phyloP scores from a whole-genome alignment of 2,888 invertebrate species.

The Drosophila imparisetae region DNA sequence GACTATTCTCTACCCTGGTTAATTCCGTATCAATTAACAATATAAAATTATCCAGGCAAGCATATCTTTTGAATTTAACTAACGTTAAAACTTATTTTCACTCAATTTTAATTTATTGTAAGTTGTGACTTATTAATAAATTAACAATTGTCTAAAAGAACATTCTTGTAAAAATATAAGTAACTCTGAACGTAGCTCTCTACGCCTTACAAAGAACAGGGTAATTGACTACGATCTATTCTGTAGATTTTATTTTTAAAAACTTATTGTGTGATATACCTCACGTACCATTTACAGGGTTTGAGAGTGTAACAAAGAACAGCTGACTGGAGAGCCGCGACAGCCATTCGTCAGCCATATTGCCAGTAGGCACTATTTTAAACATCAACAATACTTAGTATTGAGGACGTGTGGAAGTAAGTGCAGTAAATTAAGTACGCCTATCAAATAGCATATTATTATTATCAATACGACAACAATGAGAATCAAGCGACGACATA shows the following conservation, averaged over 20 bases:
- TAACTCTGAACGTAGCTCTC: not conserved
- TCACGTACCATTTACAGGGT: not conserved
- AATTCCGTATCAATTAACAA: too few relatives aligned
- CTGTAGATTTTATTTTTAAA: not conserved
- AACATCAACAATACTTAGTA: conserved; percentile 34
- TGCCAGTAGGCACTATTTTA: conserved; percentile 40
- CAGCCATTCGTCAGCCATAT: conserved; percentile 68
- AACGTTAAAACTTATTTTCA: not conserved
- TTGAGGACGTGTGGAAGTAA: conserved; percentile 73
- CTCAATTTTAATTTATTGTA: not conserved
- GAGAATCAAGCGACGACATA: conserved; percentile 63
- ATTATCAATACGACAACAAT: conserved; percentile 52
- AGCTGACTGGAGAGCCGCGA: conserved; percentile 70
- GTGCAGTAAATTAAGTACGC: conserved; percentile 56
- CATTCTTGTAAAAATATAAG: not conserved
- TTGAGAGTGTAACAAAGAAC: conserved; percentile 66
- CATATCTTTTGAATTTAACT: not conserved
- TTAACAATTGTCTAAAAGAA: not conserved
- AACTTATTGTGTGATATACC: conserved; percentile 14
- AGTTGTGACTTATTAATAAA: not conserved
- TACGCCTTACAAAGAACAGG: not conserved
- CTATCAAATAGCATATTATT: conserved; percentile 64
- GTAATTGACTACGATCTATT: not conserved
- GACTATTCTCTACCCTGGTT: conserved; percentile 27
- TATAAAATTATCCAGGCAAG: not conserved